Evolutionary conservation across 2,113 vertebrate genomes (phyloP).

Genomic region (Chauna torquata): DNA sequence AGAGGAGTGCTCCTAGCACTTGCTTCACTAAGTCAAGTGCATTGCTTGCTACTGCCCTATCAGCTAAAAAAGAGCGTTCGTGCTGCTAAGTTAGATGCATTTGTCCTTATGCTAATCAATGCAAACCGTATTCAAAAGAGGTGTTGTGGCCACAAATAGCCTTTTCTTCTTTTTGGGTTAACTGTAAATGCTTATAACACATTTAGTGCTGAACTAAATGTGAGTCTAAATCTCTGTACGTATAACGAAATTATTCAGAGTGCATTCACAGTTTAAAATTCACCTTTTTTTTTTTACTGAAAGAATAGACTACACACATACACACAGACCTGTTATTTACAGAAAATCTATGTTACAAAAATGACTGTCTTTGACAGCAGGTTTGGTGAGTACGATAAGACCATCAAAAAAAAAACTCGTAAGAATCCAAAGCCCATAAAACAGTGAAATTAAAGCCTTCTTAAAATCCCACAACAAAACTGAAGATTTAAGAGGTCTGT

Average conservation of each 20-base stretch:
- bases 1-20: background rate
- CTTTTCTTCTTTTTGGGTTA: background rate
- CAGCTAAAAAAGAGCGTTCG: background rate
- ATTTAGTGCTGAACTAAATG: background rate
- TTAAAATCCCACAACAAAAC: background rate
- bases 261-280: background rate
- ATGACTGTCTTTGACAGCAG: background rate
- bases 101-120: background rate
- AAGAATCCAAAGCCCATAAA: background rate
- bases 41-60: fast-evolving
- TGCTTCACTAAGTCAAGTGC: background rate
- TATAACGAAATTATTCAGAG: background rate
- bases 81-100: background rate
- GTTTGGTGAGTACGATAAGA: background rate
- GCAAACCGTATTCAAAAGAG: background rate
- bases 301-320: background rate
- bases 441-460: background rate
- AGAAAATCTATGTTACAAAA: background rate
- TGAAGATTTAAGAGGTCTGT: background rate
- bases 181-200: background rate
- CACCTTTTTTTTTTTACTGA: background rate
- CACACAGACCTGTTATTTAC: background rate
- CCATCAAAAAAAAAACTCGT: background rate
- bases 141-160: background rate
- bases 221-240: background rate